phyloP scores from a whole-genome alignment of 2,113 vertebrate genomes.

The Trichechus manatus region DNA sequence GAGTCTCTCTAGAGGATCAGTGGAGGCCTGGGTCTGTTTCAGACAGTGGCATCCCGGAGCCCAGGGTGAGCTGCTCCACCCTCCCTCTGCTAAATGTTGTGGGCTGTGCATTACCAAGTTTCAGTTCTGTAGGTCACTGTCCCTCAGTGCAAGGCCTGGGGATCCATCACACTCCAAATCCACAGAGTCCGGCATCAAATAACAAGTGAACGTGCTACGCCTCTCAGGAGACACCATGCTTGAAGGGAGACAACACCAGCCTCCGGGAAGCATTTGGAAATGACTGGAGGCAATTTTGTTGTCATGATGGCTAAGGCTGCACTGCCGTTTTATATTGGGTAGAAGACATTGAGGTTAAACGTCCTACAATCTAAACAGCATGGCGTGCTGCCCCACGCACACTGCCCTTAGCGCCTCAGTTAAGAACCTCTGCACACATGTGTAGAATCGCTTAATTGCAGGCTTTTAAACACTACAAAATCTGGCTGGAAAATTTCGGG shows the following conservation, averaged over 20 bases:
- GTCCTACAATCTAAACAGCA: neutral
- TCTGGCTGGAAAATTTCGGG: neutral
- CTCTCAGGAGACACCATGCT: neutral
- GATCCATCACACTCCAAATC: neutral
- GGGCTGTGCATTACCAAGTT: neutral
- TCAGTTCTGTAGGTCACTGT: neutral
- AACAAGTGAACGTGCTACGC: neutral
- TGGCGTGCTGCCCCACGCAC: neutral
- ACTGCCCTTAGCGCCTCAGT: neutral
- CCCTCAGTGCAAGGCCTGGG: neutral
- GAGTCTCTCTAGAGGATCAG: neutral
- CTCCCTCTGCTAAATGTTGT: neutral
- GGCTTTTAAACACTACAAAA: neutral
- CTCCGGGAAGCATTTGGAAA: neutral
- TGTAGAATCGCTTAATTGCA: neutral
- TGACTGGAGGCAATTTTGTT: neutral
- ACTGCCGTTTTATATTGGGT: neutral
- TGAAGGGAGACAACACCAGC: neutral
- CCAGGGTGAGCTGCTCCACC: no score
- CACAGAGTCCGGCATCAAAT: neutral
- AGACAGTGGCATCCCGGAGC: neutral
- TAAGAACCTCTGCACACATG: neutral
- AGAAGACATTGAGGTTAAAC: neutral
- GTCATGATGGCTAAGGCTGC: neutral
- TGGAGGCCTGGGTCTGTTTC: neutral